These are phyloP conservation scores for Sycophaga agraensis DNA, from an alignment of 1,140 invertebrate species.

Conservation along the genomic window DNA sequence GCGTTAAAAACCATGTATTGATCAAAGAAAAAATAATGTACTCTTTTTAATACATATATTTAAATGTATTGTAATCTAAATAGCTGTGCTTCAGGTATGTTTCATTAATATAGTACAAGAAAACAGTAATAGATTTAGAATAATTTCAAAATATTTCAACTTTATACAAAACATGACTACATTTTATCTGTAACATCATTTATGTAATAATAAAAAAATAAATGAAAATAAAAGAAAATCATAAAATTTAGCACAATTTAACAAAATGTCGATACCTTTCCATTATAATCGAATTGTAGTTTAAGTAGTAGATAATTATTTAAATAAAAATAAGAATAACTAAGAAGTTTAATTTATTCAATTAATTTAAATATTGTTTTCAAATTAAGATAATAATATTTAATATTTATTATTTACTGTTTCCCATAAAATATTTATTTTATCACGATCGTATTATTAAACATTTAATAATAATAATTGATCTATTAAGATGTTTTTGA, in stretches of 20 bases:
- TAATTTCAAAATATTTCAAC: not conserved
- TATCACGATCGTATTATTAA: too few relatives aligned
- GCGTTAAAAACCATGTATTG: constrained; percentile 4
- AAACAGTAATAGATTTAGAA: not conserved
- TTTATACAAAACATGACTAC: constrained; percentile 6
- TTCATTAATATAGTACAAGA: constrained; percentile 6
- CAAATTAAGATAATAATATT: too few relatives aligned
- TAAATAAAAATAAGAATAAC: too few relatives aligned
- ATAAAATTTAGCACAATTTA: too few relatives aligned
- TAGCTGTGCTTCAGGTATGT: not conserved
- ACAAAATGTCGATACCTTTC: constrained; percentile 3
- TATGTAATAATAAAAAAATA: constrained; percentile 20
- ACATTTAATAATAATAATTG: too few relatives aligned
- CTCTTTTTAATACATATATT: not conserved
- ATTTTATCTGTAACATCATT: constrained; percentile 8
- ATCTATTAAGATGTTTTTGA: too few relatives aligned
- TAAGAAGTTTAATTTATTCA: too few relatives aligned
- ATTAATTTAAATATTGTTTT: too few relatives aligned
- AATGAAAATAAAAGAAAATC: constrained; percentile 13
- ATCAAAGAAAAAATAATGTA: constrained; percentile 11
- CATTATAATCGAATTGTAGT: too few relatives aligned
- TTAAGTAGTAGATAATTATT: too few relatives aligned
- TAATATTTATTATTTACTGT: too few relatives aligned
- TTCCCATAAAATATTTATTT: too few relatives aligned
- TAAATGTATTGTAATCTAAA: constrained; percentile 16